Percentiles rank a stretch among this genome's conserved stretches.
Evolutionary conservation across 1,140 invertebrate genomes (phyloP).

Genomic region (Hyles euphorbiae): DNA sequence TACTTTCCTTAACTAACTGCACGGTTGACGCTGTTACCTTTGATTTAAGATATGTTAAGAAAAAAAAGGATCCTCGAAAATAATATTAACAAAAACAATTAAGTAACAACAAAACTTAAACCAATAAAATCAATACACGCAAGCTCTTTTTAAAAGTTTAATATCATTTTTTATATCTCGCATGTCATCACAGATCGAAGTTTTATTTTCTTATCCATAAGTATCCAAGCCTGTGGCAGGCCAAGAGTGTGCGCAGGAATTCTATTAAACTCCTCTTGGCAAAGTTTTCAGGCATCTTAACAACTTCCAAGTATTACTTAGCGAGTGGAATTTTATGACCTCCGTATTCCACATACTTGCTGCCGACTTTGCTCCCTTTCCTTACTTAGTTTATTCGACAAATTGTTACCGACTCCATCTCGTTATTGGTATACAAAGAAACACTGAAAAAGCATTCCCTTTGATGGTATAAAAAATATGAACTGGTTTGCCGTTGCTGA

Average conservation of each 20-base stretch:
- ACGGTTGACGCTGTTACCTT: too few species aligned
- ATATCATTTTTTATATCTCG: too few species aligned
- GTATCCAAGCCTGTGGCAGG: constrained; percentile 29
- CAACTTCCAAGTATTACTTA: constrained; percentile 52
- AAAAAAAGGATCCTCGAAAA: too few species aligned
- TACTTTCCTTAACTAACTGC: too few species aligned
- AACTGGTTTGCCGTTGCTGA: neutral
- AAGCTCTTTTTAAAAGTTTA: too few species aligned
- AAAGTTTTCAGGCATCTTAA: constrained; percentile 51
- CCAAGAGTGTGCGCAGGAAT: constrained; percentile 44
- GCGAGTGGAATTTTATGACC: constrained; percentile 45
- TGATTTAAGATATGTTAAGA: too few species aligned
- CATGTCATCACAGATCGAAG: neutral
- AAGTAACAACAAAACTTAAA: too few species aligned
- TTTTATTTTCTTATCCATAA: constrained; percentile 31
- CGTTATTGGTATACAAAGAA: neutral
- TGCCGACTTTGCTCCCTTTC: constrained; percentile 17
- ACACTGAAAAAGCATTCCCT: too few species aligned
- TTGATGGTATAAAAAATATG: too few species aligned
- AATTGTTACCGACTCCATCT: constrained; percentile 2
- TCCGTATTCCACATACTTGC: constrained; percentile 22
- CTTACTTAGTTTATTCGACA: constrained; percentile 4
- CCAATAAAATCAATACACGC: too few species aligned
- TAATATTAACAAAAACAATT: too few species aligned
- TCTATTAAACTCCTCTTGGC: constrained; percentile 50